Evolutionary conservation across 2,797 vertebrate species (phyloP).

Genomic region (Enteromius viviparus): DNA sequence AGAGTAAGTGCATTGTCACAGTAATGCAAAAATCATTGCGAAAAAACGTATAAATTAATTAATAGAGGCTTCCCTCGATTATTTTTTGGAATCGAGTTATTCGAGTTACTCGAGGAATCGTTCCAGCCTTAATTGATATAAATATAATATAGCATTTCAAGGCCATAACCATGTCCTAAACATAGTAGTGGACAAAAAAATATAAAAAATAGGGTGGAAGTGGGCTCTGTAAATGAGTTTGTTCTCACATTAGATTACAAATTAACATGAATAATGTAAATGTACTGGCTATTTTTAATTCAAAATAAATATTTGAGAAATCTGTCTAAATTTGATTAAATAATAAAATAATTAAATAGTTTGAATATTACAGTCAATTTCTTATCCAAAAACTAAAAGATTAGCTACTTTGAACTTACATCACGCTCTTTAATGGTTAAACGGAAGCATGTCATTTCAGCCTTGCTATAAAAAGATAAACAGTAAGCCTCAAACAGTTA

Average conservation of each 20-base stretch:
- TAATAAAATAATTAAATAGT: not conserved
- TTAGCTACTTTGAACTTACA: not conserved
- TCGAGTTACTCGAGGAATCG: no score
- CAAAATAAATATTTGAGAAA: not conserved
- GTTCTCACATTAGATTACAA: not conserved
- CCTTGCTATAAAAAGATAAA: not conserved
- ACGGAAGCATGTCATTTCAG: not conserved
- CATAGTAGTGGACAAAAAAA: not conserved
- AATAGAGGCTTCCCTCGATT: no score
- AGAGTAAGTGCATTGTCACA: no score
- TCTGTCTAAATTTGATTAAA: not conserved
- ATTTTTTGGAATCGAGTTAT: no score
- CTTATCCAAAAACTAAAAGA: not conserved
- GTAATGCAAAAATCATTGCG: no score
- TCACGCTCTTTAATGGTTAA: not conserved
- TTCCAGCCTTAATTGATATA: no score
- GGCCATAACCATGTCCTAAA: not conserved
- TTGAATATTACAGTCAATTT: not conserved
- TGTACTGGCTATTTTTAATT: not conserved
- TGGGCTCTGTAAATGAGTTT: not conserved
- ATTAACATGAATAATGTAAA: not conserved
- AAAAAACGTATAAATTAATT: no score
- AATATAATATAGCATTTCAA: not conserved
- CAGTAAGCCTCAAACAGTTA: not conserved
- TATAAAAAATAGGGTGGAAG: not conserved